Evolutionary conservation across 2,797 vertebrate genomes (phyloP).

Genomic region (Crocodylus rhombifer): DNA sequence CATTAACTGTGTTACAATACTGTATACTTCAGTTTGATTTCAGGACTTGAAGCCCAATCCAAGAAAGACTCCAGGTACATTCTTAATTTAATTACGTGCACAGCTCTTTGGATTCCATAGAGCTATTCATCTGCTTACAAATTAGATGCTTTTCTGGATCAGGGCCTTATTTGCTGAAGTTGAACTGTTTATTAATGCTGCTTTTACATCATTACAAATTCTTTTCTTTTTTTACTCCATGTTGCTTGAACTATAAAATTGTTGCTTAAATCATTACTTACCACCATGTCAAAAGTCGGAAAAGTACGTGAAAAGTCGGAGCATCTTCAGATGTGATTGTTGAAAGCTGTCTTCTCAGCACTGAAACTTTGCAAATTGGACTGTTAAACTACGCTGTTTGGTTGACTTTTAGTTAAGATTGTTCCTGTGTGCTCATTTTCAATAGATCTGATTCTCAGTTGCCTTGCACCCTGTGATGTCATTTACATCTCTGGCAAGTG

Average conservation of each 20-base stretch:
- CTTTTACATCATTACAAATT: slow-evolving; percentile 53
- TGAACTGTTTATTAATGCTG: slow-evolving; percentile 62
- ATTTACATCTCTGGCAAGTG: slow-evolving; percentile 31
- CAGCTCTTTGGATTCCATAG: slow-evolving; percentile 50
- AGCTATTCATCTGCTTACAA: slow-evolving; percentile 59
- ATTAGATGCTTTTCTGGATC: slow-evolving; percentile 68
- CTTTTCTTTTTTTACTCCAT: slow-evolving; percentile 73
- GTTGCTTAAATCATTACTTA: slow-evolving; percentile 74
- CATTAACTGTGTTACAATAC: slow-evolving; percentile 62
- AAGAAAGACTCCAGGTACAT: slow-evolving; percentile 27
- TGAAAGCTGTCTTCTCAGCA: slow-evolving; percentile 71
- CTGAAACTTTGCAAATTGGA: slow-evolving; percentile 45
- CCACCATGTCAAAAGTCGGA: slow-evolving; percentile 51
- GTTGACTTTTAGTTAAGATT: slow-evolving; percentile 46
- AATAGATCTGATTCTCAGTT: slow-evolving; percentile 27
- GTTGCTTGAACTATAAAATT: slow-evolving; percentile 71
- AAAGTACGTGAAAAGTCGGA: slow-evolving; percentile 56
- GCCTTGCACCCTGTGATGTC: slow-evolving; percentile 44
- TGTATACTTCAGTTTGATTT: slow-evolving; percentile 70
- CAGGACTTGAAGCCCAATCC: slow-evolving; percentile 60
- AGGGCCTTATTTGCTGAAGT: slow-evolving; percentile 74
- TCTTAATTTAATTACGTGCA: not conserved
- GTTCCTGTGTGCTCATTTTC: not conserved
- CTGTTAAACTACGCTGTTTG: slow-evolving; percentile 24
- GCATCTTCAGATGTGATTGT: slow-evolving; percentile 52